Evolutionary conservation across 2,888 invertebrate genomes (phyloP).

Genomic region (Rhorus exstirpatorius): DNA sequence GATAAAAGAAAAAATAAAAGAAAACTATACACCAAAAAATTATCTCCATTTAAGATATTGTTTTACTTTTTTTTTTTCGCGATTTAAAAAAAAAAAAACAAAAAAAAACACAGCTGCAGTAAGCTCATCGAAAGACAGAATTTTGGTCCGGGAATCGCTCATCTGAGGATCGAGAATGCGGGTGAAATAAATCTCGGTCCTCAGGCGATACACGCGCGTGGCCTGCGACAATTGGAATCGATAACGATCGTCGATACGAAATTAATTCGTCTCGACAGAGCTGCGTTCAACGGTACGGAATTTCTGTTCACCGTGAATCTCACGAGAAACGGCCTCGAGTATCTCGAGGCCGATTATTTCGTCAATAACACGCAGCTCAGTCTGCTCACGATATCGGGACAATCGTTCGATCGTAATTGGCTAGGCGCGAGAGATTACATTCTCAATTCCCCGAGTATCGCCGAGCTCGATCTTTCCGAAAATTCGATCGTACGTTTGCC

Average conservation of each 20-base stretch:
- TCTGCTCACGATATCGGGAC: constrained; percentile 90
- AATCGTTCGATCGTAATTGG: constrained; percentile 87
- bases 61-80: background rate
- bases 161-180: constrained; percentile 90
- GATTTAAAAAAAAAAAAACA: background rate
- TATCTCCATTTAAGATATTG: background rate
- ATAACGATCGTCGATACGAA: constrained; percentile 91
- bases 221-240: constrained; percentile 89
- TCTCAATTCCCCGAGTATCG: constrained; percentile 89
- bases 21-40: no score
- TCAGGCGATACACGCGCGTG: constrained; percentile 86
- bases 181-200: constrained; percentile 84
- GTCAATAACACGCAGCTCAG: constrained; percentile 89
- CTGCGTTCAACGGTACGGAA: constrained; percentile 90
- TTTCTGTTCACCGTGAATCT: constrained; percentile 91
- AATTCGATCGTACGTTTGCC: constrained; percentile 90
- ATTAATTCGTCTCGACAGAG: constrained; percentile 89
- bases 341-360: constrained; percentile 91
- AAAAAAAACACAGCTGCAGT: constrained; percentile 88
- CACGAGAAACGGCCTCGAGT: constrained; percentile 89
- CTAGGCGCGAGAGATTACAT: constrained; percentile 86
- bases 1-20: no score
- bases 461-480: constrained; percentile 91
- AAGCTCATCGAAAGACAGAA: constrained; percentile 90
- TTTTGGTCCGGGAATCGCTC: constrained; percentile 90